These are phyloP conservation scores for Fulmarus glacialis DNA, from an alignment of 2,113 vertebrate species.

Conservation along the genomic window DNA sequence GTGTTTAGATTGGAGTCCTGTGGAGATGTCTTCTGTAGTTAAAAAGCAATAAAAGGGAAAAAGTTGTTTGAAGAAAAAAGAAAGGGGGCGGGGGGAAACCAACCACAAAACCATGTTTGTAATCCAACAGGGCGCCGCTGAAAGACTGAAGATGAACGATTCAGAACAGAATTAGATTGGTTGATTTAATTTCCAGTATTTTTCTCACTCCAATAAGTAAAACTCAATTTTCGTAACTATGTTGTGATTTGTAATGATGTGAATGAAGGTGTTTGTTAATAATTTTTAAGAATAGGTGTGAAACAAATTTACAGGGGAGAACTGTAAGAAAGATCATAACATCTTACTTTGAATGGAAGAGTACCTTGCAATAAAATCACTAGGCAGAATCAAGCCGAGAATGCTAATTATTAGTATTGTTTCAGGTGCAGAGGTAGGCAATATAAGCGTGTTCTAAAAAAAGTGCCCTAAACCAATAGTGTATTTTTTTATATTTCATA, in stretches of 20 bases:
- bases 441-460: background rate
- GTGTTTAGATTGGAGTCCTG: background rate
- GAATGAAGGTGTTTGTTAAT: background rate
- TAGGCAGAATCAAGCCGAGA: background rate
- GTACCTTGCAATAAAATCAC: background rate
- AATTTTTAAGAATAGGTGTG: background rate
- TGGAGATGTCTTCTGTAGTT: background rate
- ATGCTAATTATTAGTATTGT: background rate
- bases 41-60: background rate
- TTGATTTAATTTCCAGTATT: background rate
- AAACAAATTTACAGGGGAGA: background rate
- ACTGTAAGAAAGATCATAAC: background rate
- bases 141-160: background rate
- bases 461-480: background rate
- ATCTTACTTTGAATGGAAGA: background rate
- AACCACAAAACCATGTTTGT: background rate
- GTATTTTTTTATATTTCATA: background rate
- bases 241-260: background rate
- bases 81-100: background rate
- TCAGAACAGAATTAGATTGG: background rate
- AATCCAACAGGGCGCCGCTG: background rate
- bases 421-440: background rate
- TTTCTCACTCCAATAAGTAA: background rate
- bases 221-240: background rate
- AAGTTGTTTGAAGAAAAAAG: background rate